Conservation (phyloP, 2,113 vertebrate species). For the Genyomyrus donnyi region DNA sequence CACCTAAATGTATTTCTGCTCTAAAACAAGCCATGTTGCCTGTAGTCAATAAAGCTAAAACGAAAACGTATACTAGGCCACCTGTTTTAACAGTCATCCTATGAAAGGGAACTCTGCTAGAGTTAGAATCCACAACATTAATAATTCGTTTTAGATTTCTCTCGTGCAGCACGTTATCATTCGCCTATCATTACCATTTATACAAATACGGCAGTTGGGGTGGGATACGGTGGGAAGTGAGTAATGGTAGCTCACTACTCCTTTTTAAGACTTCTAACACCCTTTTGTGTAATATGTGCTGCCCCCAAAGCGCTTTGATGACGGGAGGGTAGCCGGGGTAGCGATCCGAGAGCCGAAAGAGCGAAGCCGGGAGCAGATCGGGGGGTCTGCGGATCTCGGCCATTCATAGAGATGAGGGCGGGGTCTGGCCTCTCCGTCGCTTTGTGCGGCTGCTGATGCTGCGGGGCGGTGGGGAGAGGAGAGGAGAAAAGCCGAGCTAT, state of each 20-base stretch:
- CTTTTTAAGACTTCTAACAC: not conserved
- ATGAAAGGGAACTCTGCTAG: not conserved
- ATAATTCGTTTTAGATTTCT: not conserved
- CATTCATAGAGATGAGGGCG: constrained; percentile 56
- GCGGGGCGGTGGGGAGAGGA: constrained; percentile 15
- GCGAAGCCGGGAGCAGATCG: not conserved
- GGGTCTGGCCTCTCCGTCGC: constrained; percentile 58
- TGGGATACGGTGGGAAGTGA: not conserved
- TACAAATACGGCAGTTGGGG: not conserved
- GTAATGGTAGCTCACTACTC: not conserved
- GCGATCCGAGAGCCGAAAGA: not conserved
- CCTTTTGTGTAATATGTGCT: not conserved
- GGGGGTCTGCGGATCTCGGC: constrained; percentile 18
- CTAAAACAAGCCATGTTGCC: not conserved
- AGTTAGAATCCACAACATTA: not conserved
- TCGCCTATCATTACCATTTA: not conserved
- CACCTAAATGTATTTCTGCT: not conserved
- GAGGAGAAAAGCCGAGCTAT: constrained; percentile 26
- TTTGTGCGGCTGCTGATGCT: constrained; percentile 61
- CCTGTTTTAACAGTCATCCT: not conserved
- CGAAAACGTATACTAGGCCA: not conserved
- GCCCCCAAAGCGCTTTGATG: not conserved
- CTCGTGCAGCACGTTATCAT: not conserved
- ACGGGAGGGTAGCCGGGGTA: not conserved
- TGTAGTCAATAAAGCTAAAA: not conserved